Base-by-base conservation (phyloP, 2,888 invertebrate species). In the Tethea ocularis region DNA sequence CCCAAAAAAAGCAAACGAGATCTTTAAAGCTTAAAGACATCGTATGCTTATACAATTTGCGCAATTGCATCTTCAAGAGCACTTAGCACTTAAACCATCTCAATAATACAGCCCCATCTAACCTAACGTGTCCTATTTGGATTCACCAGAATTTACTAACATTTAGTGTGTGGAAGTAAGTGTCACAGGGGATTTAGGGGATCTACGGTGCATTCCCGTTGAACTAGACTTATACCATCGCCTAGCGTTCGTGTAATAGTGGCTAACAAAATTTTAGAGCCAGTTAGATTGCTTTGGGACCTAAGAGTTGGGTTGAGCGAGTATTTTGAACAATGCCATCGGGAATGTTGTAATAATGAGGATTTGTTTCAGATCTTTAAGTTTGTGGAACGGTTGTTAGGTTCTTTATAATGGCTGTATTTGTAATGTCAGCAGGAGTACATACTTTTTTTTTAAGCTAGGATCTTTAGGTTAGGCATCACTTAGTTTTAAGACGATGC, bases 241-340 rank as follows among this genome's bases (percentile, higher is more conserved):
- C 61, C 46, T 46, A 46, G 46, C 46, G 46, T 46, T 63, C 59
- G 59, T 46, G 29, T 52, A 38, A 57, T 52, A 57, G 29, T 55
- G 67, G 67, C 57, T 64, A 69, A 67, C 69, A 66, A 66, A 66
- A 71, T 75, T 75, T 74, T 66, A 61, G 66, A 63, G 61, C 61
- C 64, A 10, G 61, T 62, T 70, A 66, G 64, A 74, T 72, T 72
- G 71, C 71, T 74, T 56, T 55, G 73, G 71, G 67, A 72, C 60
- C 61, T 66, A 46, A 57, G 60, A 58, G 66, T 60, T 52, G 41
- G 24, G 58, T 58, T 53, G 59, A 51, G 62, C 53, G 33, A 51
- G 52, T 53, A 56, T 53, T 64, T 60, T 57, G 62, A 62, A 64
- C 67, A 67, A 67, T 61, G 64, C 62, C 68, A 60, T 56, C 24